Percentiles rank a stretch among this genome's conserved stretches.
phyloP scores from a whole-genome alignment of 1,140 invertebrate species.

The Parapsyche elsis region DNA sequence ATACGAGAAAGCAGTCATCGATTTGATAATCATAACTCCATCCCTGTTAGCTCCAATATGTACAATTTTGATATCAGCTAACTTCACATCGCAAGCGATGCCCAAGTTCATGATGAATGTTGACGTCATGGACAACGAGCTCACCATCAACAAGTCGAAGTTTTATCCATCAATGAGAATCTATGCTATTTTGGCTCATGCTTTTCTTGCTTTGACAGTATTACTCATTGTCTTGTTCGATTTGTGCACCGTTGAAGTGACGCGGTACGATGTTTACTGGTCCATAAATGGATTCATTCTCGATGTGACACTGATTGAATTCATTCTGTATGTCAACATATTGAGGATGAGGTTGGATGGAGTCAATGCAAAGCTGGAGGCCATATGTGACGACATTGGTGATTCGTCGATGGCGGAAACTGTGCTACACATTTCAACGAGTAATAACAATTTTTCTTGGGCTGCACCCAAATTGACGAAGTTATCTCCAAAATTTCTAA shows the following conservation, averaged over 20 bases:
- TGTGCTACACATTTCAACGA: not conserved
- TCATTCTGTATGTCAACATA: slow-evolving; percentile 3
- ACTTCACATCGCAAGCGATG: slow-evolving; percentile 21
- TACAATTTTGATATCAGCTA: slow-evolving; percentile 23
- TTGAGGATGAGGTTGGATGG: not conserved
- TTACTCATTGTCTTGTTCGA: not conserved
- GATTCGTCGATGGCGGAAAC: not conserved
- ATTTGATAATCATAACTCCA: slow-evolving; percentile 8
- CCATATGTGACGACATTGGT: not conserved
- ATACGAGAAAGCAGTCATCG: slow-evolving; percentile 13
- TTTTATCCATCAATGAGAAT: slow-evolving; percentile 8
- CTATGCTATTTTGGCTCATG: not conserved
- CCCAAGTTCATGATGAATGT: slow-evolving; percentile 21
- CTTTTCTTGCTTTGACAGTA: not conserved
- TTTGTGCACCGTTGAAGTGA: not conserved
- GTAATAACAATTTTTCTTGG: slow-evolving; percentile 10
- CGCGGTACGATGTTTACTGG: not conserved
- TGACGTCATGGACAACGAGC: slow-evolving; percentile 15
- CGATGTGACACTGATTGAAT: slow-evolving; percentile 8
- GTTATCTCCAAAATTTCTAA: slow-evolving; percentile 26
- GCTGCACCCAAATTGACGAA: not conserved
- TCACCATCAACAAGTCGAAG: not conserved
- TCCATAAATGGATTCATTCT: not conserved
- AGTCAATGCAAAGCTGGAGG: not conserved
- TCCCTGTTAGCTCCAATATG: not conserved